Conservation (phyloP, 1,140 invertebrate species). For the Orchesella cincta region DNA sequence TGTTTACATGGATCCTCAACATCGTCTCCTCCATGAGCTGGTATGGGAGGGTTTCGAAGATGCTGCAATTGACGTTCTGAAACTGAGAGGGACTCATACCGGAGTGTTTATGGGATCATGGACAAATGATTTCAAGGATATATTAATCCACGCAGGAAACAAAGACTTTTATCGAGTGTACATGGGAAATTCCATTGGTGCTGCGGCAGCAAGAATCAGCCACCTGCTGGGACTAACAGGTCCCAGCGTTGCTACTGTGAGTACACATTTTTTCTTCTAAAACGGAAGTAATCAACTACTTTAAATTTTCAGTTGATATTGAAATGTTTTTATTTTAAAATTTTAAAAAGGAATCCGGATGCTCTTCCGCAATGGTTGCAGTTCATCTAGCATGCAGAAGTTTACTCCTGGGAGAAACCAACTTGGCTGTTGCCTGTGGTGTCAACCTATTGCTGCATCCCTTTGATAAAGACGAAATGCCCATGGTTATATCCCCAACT, state of each 20-base stretch:
- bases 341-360: too few relatives aligned
- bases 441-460: conserved; percentile 60
- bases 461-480: conserved; percentile 1
- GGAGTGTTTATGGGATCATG: conserved; percentile 10
- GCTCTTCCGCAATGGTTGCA: conserved; percentile 52
- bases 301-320: too few relatives aligned
- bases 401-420: conserved; percentile 61
- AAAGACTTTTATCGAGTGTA: conserved; percentile 63
- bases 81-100: background rate
- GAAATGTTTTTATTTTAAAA: too few relatives aligned
- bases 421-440: conserved; percentile 64
- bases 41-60: conserved; percentile 11
- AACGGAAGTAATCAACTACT: too few relatives aligned
- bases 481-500: conserved; percentile 52
- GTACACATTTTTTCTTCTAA: too few relatives aligned
- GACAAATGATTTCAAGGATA: conserved; percentile 9
- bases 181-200: conserved; percentile 57
- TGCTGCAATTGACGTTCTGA: background rate
- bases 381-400: conserved; percentile 59
- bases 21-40: background rate
- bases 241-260: background rate
- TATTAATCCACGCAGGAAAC: conserved; percentile 53
- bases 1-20: conserved; percentile 62
- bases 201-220: background rate
- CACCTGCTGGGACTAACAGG: background rate